Percentiles rank a stretch among this genome's conserved stretches.
Evolutionary conservation across 2,113 vertebrate species (phyloP).

Genomic region (Antechinus stuartii): DNA sequence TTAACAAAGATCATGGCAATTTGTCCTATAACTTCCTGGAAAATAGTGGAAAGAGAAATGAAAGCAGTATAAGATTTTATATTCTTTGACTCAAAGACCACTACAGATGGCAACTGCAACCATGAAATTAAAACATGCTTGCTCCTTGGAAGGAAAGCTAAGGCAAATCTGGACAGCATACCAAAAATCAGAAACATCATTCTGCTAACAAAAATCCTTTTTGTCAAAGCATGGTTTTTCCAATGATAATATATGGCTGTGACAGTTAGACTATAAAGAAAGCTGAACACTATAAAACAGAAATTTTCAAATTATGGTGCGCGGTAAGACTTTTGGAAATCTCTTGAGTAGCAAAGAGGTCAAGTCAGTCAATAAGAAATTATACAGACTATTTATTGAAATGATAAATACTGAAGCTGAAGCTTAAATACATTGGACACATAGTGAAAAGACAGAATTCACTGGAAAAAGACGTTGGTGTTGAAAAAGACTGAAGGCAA

Average conservation of each 20-base stretch:
- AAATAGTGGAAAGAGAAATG: background rate
- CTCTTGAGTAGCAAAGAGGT: background rate
- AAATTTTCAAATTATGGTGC: background rate
- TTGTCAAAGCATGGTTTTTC: too few relatives aligned
- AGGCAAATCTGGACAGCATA: background rate
- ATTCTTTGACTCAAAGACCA: background rate
- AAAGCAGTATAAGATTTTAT: background rate
- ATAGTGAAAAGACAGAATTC: background rate
- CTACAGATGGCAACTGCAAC: background rate
- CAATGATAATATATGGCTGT: too few relatives aligned
- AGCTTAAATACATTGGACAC: background rate
- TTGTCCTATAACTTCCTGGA: background rate
- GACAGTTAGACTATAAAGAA: too few relatives aligned
- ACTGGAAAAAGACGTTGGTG: background rate
- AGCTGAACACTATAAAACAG: too few relatives aligned
- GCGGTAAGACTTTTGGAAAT: background rate
- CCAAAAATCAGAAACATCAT: background rate
- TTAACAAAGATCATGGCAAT: background rate
- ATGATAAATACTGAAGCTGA: background rate
- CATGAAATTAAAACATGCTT: background rate
- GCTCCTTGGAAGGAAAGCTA: background rate
- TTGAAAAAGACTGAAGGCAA: background rate
- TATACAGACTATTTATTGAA: background rate
- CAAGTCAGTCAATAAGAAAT: background rate
- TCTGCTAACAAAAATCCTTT: background rate